phyloP scores from a whole-genome alignment of 1,140 invertebrate genomes.

The Pachypsylla venusta region DNA sequence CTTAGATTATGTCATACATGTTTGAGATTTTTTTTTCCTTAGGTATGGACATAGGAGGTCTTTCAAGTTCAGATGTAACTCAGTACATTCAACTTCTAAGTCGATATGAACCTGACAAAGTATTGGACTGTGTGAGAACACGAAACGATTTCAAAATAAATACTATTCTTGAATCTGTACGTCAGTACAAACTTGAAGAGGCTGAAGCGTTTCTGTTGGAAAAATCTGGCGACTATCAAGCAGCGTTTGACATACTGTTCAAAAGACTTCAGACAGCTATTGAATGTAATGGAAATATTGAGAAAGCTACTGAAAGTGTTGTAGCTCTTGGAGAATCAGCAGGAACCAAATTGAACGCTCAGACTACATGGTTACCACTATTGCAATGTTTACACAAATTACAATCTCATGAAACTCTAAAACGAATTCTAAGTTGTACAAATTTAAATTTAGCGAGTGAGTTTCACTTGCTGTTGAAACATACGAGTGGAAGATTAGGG shows the following conservation, averaged over 20 bases:
- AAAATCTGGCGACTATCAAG: constrained; percentile 24
- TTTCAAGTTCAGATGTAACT: not conserved
- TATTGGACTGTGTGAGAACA: constrained; percentile 14
- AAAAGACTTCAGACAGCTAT: constrained; percentile 22
- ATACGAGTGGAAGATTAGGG: constrained; percentile 25
- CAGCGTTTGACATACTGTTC: constrained; percentile 25
- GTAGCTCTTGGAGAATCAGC: constrained; percentile 24
- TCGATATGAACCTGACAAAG: constrained; percentile 13
- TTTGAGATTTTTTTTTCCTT: not conserved
- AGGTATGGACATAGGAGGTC: not conserved
- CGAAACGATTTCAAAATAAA: constrained; percentile 16
- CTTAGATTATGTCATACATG: too few relatives aligned
- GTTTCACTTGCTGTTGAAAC: constrained; percentile 25
- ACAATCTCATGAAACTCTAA: constrained; percentile 14
- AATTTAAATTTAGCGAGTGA: constrained; percentile 26
- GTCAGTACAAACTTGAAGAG: constrained; percentile 20
- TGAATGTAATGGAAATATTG: constrained; percentile 20
- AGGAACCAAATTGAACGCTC: constrained; percentile 22
- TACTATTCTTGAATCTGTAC: constrained; percentile 6
- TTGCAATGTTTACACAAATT: constrained; percentile 22
- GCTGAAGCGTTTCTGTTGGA: constrained; percentile 25
- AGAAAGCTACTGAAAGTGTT: constrained; percentile 23
- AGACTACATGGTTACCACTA: constrained; percentile 25
- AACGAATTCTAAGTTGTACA: constrained; percentile 23
- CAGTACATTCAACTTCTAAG: constrained; percentile 18